phyloP scores from a whole-genome alignment of 53 echinoderm and acorn worm species.

The Hippasteria phrygiana region DNA sequence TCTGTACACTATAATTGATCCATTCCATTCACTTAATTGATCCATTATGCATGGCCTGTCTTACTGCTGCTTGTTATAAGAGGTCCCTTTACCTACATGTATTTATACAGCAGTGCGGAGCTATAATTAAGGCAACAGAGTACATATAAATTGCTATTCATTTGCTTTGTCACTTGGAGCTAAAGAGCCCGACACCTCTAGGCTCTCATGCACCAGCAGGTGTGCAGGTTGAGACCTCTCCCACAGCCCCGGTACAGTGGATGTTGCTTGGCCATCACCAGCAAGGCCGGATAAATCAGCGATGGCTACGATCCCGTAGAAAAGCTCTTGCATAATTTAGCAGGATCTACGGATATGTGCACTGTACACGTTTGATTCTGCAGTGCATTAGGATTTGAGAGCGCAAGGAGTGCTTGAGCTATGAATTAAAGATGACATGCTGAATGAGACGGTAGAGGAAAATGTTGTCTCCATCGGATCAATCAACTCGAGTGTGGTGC shows the following conservation, averaged over 20 bases:
- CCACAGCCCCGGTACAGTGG: neutral
- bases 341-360: slow-evolving; percentile 7
- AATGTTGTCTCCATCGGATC: no score
- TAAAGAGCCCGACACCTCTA: slow-evolving; percentile 4
- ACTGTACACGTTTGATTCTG: no score
- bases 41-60: no score
- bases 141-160: neutral
- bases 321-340: neutral
- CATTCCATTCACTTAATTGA: neutral
- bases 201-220: neutral
- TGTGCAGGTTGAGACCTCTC: neutral
- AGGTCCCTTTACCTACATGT: neutral
- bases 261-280: neutral
- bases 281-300: neutral
- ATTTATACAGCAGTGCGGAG: neutral
- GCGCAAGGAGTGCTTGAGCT: neutral
- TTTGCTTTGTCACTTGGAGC: neutral
- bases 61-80: neutral
- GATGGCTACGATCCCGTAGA: neutral
- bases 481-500: no score
- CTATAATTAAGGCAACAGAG: neutral
- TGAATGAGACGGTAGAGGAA: no score
- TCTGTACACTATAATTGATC: no score
- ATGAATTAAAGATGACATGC: no score
- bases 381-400: neutral